Evolutionary conservation across 2,797 vertebrate species (phyloP).

Genomic region (Limnodromus scolopaceus): DNA sequence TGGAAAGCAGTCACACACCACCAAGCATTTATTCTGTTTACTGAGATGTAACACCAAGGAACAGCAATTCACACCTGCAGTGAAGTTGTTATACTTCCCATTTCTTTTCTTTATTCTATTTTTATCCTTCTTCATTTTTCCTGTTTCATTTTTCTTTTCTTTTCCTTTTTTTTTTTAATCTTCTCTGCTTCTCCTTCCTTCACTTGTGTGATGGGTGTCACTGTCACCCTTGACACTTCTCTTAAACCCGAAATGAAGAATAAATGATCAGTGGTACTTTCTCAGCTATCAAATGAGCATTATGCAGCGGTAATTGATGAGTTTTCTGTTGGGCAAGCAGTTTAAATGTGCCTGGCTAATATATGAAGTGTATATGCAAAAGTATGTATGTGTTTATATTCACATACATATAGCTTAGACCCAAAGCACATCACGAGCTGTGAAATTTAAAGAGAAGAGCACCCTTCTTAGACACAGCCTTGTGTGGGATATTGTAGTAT

Average conservation of each 20-base stretch:
- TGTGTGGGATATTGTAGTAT: not conserved
- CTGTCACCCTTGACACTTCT: not conserved
- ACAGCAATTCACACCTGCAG: slow-evolving; percentile 71
- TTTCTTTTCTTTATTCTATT: slow-evolving; percentile 70
- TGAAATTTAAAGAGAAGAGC: not conserved
- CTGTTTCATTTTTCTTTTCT: not conserved
- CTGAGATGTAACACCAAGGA: slow-evolving; percentile 65
- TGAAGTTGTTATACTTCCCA: slow-evolving; percentile 60
- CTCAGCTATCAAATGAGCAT: not conserved
- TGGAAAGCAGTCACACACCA: slow-evolving; percentile 74
- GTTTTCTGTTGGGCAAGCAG: not conserved
- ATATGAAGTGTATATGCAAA: not conserved
- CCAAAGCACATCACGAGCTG: not conserved
- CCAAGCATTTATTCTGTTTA: slow-evolving; percentile 72
- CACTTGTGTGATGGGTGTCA: not conserved
- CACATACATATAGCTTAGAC: not conserved
- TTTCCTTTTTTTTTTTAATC: not conserved
- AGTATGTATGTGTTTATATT: not conserved
- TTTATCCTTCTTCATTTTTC: slow-evolving; percentile 66
- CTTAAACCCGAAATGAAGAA: not conserved
- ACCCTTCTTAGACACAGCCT: not conserved
- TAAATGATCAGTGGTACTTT: not conserved
- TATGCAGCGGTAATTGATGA: not conserved
- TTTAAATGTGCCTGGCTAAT: not conserved
- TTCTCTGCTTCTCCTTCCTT: not conserved